Percentiles rank a stretch among this genome's conserved stretches.
Evolutionary conservation across 2,113 vertebrate genomes (phyloP).

Genomic region (Micronisus gabar): DNA sequence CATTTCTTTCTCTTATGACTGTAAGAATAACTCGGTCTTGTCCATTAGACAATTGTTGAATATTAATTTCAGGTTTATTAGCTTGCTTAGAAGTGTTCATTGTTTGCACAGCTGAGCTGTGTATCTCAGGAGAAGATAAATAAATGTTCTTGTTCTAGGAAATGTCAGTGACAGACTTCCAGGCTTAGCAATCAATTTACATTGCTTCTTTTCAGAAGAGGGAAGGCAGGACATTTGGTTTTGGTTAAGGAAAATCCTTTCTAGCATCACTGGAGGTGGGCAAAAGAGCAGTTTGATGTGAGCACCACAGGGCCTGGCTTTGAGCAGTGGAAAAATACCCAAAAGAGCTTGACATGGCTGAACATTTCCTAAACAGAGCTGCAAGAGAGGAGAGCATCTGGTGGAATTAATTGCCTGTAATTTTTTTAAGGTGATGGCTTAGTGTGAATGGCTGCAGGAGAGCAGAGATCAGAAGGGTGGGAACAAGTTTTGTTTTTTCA

Average conservation of each 20-base stretch:
- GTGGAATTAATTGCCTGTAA: not conserved
- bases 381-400: not conserved
- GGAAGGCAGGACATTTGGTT: not conserved
- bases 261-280: not conserved
- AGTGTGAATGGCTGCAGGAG: not conserved
- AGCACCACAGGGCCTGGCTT: not conserved
- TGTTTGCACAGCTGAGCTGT: constrained; percentile 12
- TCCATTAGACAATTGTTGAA: not conserved
- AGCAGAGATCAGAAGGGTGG: not conserved
- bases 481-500: not conserved
- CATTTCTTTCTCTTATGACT: not conserved
- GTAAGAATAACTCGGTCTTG: not conserved
- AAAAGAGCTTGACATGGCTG: not conserved
- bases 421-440: not conserved
- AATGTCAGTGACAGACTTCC: not conserved
- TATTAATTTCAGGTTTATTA: constrained; percentile 33
- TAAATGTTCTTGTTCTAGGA: not conserved
- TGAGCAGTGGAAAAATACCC: not conserved
- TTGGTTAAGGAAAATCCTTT: not conserved
- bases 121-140: not conserved
- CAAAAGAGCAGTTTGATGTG: not conserved
- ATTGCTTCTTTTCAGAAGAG: not conserved
- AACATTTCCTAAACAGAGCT: not conserved
- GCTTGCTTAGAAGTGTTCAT: not conserved
- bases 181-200: not conserved